A percentile compares a stretch with the other conserved stretches of the same genome.
Evolutionary conservation across 2,113 vertebrate genomes (phyloP).

Genomic region (Odontophorus gujanensis): DNA sequence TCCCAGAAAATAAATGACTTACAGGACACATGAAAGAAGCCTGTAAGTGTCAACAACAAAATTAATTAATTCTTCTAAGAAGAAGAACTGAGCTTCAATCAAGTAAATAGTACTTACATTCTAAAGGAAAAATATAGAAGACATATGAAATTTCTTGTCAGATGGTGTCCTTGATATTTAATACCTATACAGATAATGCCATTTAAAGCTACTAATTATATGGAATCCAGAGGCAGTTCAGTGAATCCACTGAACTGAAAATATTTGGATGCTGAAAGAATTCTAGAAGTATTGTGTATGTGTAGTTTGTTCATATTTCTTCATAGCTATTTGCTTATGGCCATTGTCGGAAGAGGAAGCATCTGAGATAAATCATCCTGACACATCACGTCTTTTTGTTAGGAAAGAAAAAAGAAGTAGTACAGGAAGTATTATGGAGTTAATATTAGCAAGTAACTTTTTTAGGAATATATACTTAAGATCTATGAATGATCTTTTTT

Average conservation of each 20-base stretch:
- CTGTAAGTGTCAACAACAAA: neutral
- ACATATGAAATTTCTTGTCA: neutral
- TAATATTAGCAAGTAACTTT: neutral
- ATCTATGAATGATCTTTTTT: slow-evolving; percentile 1
- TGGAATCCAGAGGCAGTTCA: neutral
- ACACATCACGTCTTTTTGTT: neutral
- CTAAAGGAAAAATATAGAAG: neutral
- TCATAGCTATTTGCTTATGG: neutral
- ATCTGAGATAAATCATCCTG: neutral
- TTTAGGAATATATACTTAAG: neutral
- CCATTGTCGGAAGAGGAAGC: neutral
- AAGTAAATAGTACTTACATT: neutral
- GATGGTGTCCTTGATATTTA: neutral
- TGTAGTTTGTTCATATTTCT: neutral
- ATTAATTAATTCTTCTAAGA: neutral
- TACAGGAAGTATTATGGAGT: neutral
- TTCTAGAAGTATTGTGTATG: neutral
- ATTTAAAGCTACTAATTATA: neutral
- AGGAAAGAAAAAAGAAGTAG: neutral
- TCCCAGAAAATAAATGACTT: neutral
- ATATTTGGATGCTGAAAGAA: neutral
- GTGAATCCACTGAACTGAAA: neutral
- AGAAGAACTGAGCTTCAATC: neutral
- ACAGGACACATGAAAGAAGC: neutral
- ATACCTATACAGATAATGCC: neutral